phyloP scores from a whole-genome alignment of 2,113 vertebrate species.

The Morone saxatilis region DNA sequence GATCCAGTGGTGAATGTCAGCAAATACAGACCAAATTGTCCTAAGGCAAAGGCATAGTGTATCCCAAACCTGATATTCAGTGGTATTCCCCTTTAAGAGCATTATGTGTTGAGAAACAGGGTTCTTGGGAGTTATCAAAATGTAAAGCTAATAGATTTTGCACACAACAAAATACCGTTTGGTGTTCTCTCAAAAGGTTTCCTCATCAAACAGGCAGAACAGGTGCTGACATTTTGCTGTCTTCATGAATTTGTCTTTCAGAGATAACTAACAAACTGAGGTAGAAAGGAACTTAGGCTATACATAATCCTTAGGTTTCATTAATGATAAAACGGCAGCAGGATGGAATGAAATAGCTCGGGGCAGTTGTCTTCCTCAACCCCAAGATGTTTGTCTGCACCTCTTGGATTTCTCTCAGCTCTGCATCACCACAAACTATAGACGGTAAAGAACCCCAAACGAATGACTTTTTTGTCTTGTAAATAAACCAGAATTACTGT shows the following conservation, averaged over 20 bases:
- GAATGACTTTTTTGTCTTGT: conserved; percentile 77
- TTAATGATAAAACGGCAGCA: conserved; percentile 83
- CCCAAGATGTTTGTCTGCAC: conserved; percentile 75
- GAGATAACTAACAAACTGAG: conserved; percentile 93
- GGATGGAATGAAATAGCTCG: conserved; percentile 69
- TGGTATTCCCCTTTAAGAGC: conserved; percentile 72
- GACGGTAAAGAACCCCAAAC: conserved; percentile 48
- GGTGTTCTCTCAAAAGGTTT: conserved; percentile 75
- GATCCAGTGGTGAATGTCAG: conserved; percentile 25
- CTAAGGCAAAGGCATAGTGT: conserved; percentile 56
- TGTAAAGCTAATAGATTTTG: conserved; percentile 70
- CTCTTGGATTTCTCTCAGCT: conserved; percentile 73
- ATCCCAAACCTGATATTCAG: conserved; percentile 52
- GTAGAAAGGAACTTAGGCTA: conserved; percentile 92
- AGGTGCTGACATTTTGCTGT: conserved; percentile 71
- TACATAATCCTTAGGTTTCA: conserved; percentile 84
- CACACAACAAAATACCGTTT: conserved; percentile 80
- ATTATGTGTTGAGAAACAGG: conserved; percentile 40
- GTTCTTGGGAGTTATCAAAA: conserved; percentile 56
- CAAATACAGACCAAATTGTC: conserved; percentile 57
- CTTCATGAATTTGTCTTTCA: conserved; percentile 84
- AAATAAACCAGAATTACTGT: conserved; percentile 88
- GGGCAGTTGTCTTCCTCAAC: conserved; percentile 69
- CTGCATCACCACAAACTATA: conserved; percentile 53
- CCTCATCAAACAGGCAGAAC: conserved; percentile 79